Conservation (phyloP, 1,140 invertebrate species). For the Drosophila kohkoa region DNA sequence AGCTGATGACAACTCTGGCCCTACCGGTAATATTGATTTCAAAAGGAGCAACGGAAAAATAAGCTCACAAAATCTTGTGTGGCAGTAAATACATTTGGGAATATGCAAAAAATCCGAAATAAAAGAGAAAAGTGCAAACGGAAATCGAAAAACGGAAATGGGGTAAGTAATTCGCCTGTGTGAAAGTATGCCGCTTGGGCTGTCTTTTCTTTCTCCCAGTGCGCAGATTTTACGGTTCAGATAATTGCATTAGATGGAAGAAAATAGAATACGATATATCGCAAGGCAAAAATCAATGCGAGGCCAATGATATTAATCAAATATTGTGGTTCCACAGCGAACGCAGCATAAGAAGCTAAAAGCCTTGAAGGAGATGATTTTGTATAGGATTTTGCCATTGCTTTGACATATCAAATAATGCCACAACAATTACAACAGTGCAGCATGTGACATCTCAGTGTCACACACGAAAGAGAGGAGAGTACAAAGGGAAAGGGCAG, state of each 20-base stretch:
- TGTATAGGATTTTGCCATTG: constrained; percentile 74
- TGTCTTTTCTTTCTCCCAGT: background rate
- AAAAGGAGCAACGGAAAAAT: constrained; percentile 12
- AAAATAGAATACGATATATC: constrained; percentile 60
- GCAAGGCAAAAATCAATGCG: constrained; percentile 53
- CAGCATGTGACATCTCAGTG: constrained; percentile 43
- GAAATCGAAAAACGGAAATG: constrained; percentile 62
- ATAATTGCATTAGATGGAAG: constrained; percentile 76
- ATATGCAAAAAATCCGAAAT: constrained; percentile 64
- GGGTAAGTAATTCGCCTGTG: constrained; percentile 53
- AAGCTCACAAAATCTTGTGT: constrained; percentile 20
- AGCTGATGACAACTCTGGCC: background rate
- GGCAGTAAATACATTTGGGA: constrained; percentile 67
- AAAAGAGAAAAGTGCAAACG: constrained; percentile 68
- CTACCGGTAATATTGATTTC: constrained; percentile 31
- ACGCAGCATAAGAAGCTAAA: constrained; percentile 42
- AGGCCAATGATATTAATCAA: constrained; percentile 71
- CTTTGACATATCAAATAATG: constrained; percentile 83
- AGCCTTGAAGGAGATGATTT: constrained; percentile 37
- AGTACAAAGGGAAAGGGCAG: background rate
- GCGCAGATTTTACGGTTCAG: constrained; percentile 63
- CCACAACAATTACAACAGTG: constrained; percentile 78
- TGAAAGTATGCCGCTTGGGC: constrained; percentile 56
- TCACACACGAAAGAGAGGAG: too few relatives aligned
- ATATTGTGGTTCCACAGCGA: constrained; percentile 70